A percentile compares a stretch with the other conserved stretches of the same genome.
Evolutionary conservation across 2,888 invertebrate genomes (phyloP).

Genomic region (Torymus auratus): DNA sequence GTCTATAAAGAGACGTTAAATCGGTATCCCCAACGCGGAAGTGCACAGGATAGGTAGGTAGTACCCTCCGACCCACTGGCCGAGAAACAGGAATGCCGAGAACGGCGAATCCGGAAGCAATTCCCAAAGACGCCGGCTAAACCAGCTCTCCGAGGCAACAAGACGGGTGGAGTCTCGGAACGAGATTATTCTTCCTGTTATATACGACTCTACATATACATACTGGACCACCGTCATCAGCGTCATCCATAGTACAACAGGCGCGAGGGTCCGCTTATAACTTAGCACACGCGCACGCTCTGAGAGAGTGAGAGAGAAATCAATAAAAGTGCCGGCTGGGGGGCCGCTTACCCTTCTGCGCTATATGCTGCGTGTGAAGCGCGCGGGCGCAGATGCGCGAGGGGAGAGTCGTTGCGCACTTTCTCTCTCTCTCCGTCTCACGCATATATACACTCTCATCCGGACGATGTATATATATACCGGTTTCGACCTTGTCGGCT

Average conservation of each 20-base stretch:
- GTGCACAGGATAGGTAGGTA: too few relatives aligned
- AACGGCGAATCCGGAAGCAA: too few relatives aligned
- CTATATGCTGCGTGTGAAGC: not conserved
- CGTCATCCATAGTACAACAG: not conserved
- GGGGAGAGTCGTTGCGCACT: conserved; percentile 27
- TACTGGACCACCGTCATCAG: too few relatives aligned
- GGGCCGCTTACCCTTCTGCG: conserved; percentile 29
- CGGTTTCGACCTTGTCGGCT: conserved; percentile 41
- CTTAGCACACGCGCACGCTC: not conserved
- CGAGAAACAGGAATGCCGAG: too few relatives aligned
- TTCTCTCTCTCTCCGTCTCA: conserved; percentile 13
- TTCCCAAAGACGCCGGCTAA: too few relatives aligned
- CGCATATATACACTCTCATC: conserved; percentile 30
- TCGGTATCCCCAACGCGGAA: too few relatives aligned
- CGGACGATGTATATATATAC: conserved; percentile 36
- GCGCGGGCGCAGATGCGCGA: conserved; percentile 40
- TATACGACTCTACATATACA: too few relatives aligned
- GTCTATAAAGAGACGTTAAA: too few relatives aligned
- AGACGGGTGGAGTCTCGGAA: too few relatives aligned
- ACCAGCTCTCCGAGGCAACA: too few relatives aligned
- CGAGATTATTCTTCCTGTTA: too few relatives aligned
- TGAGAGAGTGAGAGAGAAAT: conserved; percentile 27
- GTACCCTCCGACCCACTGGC: too few relatives aligned
- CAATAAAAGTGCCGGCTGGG: conserved; percentile 45
- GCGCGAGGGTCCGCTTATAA: not conserved